phyloP scores from a whole-genome alignment of 2,113 vertebrate genomes.

The Geococcyx californianus region DNA sequence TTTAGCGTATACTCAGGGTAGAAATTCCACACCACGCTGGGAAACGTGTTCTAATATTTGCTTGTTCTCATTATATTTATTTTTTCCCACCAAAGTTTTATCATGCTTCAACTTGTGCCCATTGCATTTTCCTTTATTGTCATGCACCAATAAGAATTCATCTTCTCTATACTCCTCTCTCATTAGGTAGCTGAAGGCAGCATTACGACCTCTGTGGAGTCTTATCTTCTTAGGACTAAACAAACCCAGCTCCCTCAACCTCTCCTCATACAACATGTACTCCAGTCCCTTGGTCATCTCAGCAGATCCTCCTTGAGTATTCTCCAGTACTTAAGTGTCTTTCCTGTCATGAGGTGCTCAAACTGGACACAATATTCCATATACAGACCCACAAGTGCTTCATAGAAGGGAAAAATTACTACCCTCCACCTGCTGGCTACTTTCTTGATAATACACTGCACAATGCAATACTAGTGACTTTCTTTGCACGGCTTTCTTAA shows the following conservation, averaged over 20 bases:
- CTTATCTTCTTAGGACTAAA: not conserved
- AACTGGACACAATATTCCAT: not conserved
- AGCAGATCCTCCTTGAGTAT: not conserved
- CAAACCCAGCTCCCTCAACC: not conserved
- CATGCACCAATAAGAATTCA: not conserved
- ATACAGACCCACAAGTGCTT: not conserved
- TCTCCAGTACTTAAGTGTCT: not conserved
- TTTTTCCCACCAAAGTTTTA: not conserved
- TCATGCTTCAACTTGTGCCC: not conserved
- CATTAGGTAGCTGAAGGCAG: not conserved
- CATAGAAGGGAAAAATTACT: not conserved
- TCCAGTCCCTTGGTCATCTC: not conserved
- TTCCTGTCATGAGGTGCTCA: not conserved
- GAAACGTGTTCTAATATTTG: not conserved
- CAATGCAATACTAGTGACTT: not conserved
- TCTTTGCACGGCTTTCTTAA: not conserved
- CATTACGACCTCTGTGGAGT: not conserved
- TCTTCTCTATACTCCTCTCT: not conserved
- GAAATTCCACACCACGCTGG: not conserved
- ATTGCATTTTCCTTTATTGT: not conserved
- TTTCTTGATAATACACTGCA: not conserved
- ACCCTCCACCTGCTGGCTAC: not conserved
- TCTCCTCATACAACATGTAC: not conserved
- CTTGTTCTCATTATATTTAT: not conserved
- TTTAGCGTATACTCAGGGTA: not conserved